Evolutionary conservation across 2,113 vertebrate species (phyloP).

Genomic region (Noctilio leporinus): DNA sequence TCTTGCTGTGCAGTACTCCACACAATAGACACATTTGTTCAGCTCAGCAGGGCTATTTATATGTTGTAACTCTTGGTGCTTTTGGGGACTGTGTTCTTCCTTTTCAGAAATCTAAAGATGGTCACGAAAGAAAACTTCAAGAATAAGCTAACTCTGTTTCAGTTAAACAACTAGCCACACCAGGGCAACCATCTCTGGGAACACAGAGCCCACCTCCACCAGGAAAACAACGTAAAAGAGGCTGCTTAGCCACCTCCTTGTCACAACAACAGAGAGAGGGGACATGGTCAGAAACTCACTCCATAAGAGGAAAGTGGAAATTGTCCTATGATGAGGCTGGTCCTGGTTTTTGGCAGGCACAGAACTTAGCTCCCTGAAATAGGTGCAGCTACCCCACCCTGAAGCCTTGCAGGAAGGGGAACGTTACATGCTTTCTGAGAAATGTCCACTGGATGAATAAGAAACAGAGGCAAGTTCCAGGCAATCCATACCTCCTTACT

Average conservation of each 20-base stretch:
- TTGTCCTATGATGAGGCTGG: background rate
- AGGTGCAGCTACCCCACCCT: background rate
- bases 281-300: background rate
- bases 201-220: background rate
- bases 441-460: background rate
- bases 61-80: slow-evolving; percentile 27
- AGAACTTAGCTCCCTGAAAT: background rate
- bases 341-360: background rate
- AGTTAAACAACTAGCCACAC: background rate
- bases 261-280: background rate
- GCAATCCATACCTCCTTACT: background rate
- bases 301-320: background rate
- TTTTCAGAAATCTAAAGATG: slow-evolving; percentile 46
- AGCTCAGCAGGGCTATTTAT: slow-evolving; percentile 4
- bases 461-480: background rate
- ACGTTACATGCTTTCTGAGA: background rate
- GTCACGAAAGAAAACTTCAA: slow-evolving; percentile 17
- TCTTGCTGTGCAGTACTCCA: background rate
- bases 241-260: too few species aligned
- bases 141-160: background rate
- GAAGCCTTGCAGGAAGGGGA: background rate
- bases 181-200: background rate
- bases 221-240: background rate
- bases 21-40: slow-evolving; percentile 56
- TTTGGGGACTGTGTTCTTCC: slow-evolving; percentile 4